These are phyloP conservation scores for Caenorhabditis macrosperma DNA, from an alignment of 2,888 invertebrate genomes.

Conservation along the genomic window DNA sequence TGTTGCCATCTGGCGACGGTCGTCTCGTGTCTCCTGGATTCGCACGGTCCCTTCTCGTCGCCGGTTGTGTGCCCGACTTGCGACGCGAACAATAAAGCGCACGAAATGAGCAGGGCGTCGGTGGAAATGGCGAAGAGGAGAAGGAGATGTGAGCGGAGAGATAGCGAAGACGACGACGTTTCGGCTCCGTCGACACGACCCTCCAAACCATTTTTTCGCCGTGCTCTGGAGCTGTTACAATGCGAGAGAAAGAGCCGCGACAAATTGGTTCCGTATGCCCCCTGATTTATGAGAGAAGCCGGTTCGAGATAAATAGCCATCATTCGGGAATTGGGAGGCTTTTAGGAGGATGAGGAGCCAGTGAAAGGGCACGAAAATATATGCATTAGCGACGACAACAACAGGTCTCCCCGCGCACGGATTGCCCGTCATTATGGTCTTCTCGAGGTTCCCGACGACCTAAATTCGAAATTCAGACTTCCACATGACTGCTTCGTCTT, in stretches of 20 bases:
- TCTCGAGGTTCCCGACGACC: neutral
- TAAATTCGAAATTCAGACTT: neutral
- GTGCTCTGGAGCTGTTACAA: neutral
- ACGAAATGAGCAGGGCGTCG: constrained; percentile 18
- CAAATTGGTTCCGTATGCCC: constrained; percentile 16
- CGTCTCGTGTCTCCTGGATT: constrained; percentile 14
- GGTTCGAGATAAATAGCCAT: neutral
- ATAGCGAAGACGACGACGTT: constrained; percentile 14
- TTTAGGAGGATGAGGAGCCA: neutral
- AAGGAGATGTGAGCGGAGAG: constrained; percentile 42
- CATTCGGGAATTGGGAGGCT: neutral
- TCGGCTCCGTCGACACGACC: neutral
- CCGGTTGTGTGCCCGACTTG: constrained; percentile 2
- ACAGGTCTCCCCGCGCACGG: neutral
- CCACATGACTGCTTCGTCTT: constrained; percentile 4
- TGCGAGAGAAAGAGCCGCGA: neutral
- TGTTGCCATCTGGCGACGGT: constrained; percentile 49
- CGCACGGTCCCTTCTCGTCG: neutral
- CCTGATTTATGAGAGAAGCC: constrained; percentile 5
- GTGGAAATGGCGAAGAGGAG: constrained; percentile 9
- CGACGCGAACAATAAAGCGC: constrained; percentile 44
- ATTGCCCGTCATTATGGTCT: neutral
- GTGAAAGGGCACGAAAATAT: neutral
- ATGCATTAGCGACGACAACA: neutral
- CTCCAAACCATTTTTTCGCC: neutral